Percentiles rank a stretch among this genome's conserved stretches.
These are phyloP conservation scores for Mirounga angustirostris DNA, from an alignment of 2,113 vertebrate genomes.

Conservation along the genomic window DNA sequence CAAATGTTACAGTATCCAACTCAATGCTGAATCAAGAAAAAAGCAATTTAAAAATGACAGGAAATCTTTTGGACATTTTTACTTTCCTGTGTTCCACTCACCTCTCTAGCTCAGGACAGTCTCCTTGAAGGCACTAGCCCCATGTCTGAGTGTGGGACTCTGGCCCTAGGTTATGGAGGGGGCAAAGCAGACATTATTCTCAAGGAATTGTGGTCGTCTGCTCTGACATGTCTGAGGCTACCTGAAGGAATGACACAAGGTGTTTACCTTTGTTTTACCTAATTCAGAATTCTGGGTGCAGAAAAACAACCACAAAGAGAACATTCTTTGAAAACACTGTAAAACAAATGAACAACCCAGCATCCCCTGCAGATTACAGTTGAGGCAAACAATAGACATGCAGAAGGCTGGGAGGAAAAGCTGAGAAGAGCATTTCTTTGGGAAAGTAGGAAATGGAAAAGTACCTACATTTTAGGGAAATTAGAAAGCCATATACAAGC, in stretches of 20 bases:
- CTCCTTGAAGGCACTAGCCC: background rate
- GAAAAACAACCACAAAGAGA: background rate
- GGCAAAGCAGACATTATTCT: background rate
- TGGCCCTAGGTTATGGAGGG: background rate
- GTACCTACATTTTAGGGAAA: background rate
- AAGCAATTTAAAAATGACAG: background rate
- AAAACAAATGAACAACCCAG: background rate
- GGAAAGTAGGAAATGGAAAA: background rate
- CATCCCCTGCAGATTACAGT: background rate
- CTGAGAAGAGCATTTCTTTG: background rate
- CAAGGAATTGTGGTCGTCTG: background rate
- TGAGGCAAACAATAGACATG: background rate
- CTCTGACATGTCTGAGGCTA: background rate
- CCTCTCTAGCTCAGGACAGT: background rate
- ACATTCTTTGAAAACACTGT: background rate
- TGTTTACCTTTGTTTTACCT: background rate
- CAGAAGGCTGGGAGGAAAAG: background rate
- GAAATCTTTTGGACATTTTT: background rate
- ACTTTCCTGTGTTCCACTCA: background rate
- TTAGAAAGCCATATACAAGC: background rate
- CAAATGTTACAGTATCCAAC: background rate
- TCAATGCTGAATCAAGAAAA: background rate
- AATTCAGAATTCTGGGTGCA: background rate
- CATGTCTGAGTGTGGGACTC: background rate
- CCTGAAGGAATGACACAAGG: background rate